These are phyloP conservation scores for Drosophila hydei DNA, from an alignment of 1,140 invertebrate species.

Conservation along the genomic window DNA sequence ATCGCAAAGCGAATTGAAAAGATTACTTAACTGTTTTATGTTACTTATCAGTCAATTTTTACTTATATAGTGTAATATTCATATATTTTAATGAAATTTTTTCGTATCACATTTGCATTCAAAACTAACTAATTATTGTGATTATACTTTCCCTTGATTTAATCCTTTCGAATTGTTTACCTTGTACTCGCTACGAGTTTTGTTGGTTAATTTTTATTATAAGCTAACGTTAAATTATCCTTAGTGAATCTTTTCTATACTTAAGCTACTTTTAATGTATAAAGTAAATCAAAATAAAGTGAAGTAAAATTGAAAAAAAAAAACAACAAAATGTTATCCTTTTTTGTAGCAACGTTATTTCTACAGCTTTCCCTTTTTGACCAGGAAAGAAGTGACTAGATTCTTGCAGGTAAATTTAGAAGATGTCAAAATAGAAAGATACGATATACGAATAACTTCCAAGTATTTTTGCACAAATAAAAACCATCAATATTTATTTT, in stretches of 20 bases:
- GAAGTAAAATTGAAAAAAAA: background rate
- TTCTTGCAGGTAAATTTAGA: too few species aligned
- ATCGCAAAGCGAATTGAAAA: slow-evolving; percentile 59
- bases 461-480: background rate
- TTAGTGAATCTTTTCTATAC: slow-evolving; percentile 54
- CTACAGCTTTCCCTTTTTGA: background rate
- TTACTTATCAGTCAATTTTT: slow-evolving; percentile 60
- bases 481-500: slow-evolving; percentile 29
- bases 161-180: slow-evolving; percentile 58
- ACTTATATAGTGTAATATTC: slow-evolving; percentile 37
- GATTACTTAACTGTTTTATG: slow-evolving; percentile 50
- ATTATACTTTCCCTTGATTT: slow-evolving; percentile 51
- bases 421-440: too few species aligned
- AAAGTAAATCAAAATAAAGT: slow-evolving; percentile 12
- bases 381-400: background rate
- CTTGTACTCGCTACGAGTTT: slow-evolving; percentile 70
- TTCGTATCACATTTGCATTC: slow-evolving; percentile 40
- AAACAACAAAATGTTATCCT: too few species aligned
- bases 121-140: slow-evolving; percentile 65
- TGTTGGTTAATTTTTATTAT: slow-evolving; percentile 72
- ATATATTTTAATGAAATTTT: slow-evolving; percentile 11
- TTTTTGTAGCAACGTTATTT: background rate
- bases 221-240: slow-evolving; percentile 67
- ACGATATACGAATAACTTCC: background rate
- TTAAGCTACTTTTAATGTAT: slow-evolving; percentile 57